Evolutionary conservation across 1,140 invertebrate species (phyloP).

Genomic region (Trichonephila inaurata): DNA sequence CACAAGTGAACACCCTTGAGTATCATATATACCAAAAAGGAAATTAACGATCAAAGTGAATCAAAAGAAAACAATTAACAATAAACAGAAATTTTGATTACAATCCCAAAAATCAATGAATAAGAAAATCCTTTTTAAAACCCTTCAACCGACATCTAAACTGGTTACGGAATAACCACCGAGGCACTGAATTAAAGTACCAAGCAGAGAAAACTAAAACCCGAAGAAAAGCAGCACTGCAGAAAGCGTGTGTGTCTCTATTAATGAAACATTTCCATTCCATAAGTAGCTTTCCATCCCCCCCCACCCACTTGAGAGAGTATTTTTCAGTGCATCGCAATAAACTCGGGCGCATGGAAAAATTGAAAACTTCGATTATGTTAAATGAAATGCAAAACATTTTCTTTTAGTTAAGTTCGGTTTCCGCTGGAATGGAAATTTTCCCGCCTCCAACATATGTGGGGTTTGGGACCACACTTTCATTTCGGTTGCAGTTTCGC

Average conservation of each 20-base stretch:
- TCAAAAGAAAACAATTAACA: too few species aligned
- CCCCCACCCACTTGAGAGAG: not conserved
- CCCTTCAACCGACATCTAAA: too few species aligned
- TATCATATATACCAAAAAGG: too few species aligned
- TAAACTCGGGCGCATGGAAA: slow-evolving; percentile 57
- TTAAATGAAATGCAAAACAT: slow-evolving; percentile 76
- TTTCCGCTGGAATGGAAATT: slow-evolving; percentile 72
- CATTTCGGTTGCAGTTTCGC: not conserved
- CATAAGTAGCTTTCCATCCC: not conserved
- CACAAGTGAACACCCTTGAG: too few species aligned
- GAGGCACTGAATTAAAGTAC: too few species aligned
- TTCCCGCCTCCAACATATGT: slow-evolving; percentile 15
- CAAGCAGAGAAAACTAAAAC: not conserved
- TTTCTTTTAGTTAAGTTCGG: slow-evolving; percentile 72
- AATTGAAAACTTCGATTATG: slow-evolving; percentile 75
- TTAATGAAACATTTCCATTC: slow-evolving; percentile 72
- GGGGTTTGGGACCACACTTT: slow-evolving; percentile 1
- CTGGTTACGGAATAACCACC: too few species aligned
- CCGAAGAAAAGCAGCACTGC: slow-evolving; percentile 23
- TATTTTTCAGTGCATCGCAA: slow-evolving; percentile 51
- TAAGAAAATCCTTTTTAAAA: too few species aligned
- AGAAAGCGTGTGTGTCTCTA: slow-evolving; percentile 14
- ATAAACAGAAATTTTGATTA: too few species aligned
- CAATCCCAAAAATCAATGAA: too few species aligned
- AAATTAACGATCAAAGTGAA: too few species aligned